Evolutionary conservation across 2,797 vertebrate genomes (phyloP), one percentile per base, ranked within the genome.

Genomic region (Mareca strepera): DNA sequence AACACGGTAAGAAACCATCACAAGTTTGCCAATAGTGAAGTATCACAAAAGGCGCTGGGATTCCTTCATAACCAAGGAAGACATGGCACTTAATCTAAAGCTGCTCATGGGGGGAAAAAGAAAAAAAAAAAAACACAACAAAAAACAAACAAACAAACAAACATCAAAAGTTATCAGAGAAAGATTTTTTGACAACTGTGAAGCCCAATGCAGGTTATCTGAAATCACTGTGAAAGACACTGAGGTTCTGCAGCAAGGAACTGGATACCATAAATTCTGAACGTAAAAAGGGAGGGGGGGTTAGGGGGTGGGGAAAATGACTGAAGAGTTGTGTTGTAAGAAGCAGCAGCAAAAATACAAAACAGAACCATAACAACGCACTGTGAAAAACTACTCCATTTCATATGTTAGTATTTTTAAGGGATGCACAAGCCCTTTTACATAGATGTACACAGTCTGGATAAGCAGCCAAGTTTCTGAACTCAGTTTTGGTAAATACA

Each of bases 1-100:
- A 84, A 58, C 17, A 50, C 8, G 4, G 37, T 16, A 22, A 69
- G 41, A 88, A 78, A 83, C 5, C 22, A 35, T 3, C 4, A 15
- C 4, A 74, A 29, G 12, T 62, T 62, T 69, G 11, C 22, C 55
- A 62, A 22, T 1, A 64, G 35, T 39, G 53, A 79, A 85, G 9
- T 5, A 79, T 1, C 2, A 2, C 22, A 76, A 79, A 53, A 7
- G 56, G 16, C 7, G 15, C 9, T 63, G 0, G 2, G 7, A 63
- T 67, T 87, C 4, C 50, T n/a, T 80, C 26, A 7, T 1, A 67
- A 5, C 41, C 23, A 88, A 76, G 46, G 29, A 87, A 87, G 33
- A 80, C 8, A 23, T 1, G 4, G 8, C 17, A 73, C 11, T 63
- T 66, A 35, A 16, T 52, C 33, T 67, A 63, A 11, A 70, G 25